Evolutionary conservation across 2,797 vertebrate genomes (phyloP).

Genomic region (Danio aesculapii): DNA sequence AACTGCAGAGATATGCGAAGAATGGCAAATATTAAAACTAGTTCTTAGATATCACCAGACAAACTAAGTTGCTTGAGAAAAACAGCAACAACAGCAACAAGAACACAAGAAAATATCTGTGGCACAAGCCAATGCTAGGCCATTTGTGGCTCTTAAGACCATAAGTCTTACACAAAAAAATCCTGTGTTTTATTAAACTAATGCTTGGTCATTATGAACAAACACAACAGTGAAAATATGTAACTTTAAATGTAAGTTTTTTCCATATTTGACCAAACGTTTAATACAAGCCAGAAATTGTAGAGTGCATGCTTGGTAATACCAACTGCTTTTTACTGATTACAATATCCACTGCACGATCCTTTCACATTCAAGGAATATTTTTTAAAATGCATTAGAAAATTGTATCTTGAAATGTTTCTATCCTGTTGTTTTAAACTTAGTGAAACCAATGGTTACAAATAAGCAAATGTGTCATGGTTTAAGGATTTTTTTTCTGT

Average conservation of each 20-base stretch:
- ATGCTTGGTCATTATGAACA: too few species aligned
- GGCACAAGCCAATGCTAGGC: not conserved
- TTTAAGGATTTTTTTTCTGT: too few species aligned
- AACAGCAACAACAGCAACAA: too few species aligned
- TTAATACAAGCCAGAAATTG: too few species aligned
- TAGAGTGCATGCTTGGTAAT: not conserved
- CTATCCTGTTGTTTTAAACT: not conserved
- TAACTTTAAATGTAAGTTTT: too few species aligned
- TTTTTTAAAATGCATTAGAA: too few species aligned
- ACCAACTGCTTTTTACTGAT: not conserved
- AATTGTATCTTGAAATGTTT: too few species aligned
- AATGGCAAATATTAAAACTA: slow-evolving; percentile 14
- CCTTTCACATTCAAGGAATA: too few species aligned
- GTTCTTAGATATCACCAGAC: not conserved
- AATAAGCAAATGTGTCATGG: not conserved
- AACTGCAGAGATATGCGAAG: slow-evolving; percentile 56
- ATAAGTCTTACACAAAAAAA: not conserved
- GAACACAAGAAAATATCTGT: not conserved
- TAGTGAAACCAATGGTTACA: not conserved
- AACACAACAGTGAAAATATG: too few species aligned
- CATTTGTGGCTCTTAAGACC: not conserved
- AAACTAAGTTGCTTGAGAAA: slow-evolving; percentile 20
- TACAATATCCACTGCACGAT: not conserved
- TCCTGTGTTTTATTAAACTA: too few species aligned
- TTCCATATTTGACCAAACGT: too few species aligned